Conservation (phyloP, 2,797 vertebrate genomes). For the Austrolebias charrua region DNA sequence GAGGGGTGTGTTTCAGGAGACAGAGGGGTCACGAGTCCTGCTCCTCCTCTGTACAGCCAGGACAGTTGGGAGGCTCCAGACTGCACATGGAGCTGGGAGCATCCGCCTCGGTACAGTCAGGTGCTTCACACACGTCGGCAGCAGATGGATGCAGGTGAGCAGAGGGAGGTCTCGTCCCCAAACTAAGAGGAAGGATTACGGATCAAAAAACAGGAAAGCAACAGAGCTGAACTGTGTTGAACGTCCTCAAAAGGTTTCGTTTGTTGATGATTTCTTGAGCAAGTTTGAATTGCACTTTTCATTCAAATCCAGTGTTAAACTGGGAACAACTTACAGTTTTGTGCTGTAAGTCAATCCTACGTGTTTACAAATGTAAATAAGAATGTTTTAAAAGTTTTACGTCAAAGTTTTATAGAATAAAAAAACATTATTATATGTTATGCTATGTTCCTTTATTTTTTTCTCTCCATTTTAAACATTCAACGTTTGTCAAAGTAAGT, state of each 20-base stretch:
- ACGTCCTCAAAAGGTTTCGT: background rate
- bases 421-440: too few relatives aligned
- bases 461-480: too few relatives aligned
- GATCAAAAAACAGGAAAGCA: background rate
- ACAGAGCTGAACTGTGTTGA: too few relatives aligned
- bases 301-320: slow-evolving; percentile 7
- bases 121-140: slow-evolving; percentile 16
- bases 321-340: background rate
- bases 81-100: slow-evolving; percentile 70
- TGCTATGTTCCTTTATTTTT: too few relatives aligned
- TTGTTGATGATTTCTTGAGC: background rate
- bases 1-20: slow-evolving; percentile 18
- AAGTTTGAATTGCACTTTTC: slow-evolving; percentile 1
- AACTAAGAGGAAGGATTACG: slow-evolving; percentile 11
- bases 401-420: too few relatives aligned
- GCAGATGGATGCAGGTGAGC: slow-evolving; percentile 6
- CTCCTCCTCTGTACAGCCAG: slow-evolving; percentile 80
- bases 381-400: too few relatives aligned
- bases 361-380: too few relatives aligned
- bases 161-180: background rate
- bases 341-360: background rate
- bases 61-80: slow-evolving; percentile 53
- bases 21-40: slow-evolving; percentile 40
- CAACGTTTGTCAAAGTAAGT: too few relatives aligned
- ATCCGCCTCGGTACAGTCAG: slow-evolving; percentile 78